Base-by-base conservation (phyloP, 1,140 invertebrate genomes). In the Musca vetustissima region DNA sequence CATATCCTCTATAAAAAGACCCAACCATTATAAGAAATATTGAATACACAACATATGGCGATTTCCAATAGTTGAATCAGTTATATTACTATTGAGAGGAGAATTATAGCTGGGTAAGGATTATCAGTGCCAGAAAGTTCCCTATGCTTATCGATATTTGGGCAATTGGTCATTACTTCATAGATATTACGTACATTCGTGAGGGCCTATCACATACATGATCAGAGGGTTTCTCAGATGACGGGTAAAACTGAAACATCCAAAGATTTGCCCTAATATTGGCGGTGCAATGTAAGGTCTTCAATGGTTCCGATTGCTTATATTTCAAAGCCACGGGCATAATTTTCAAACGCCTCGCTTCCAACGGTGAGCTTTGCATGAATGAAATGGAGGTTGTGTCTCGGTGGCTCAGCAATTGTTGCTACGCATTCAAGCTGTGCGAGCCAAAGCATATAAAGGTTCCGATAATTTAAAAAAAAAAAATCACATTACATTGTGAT, bases 301-400 rank as follows among this genome's bases (percentile, higher is more conserved):
- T 97, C 83, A 97, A 97, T 82, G 97, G 95, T 75, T 97, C 94
- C 0, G 93, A 96, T 77, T 93, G 93, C n/a, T 83, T 97, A 53
- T 93, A 97, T 81, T 96, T 95, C 79, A 94, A 95, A 76, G 93
- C 93, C 32, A 93, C 97, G 89, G 93, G 95, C 22, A 96, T 96
- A 83, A 93, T 92, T 83, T 93, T 94, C 75, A 93, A 92, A 83
- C 95, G 95, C 21, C 79, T 97, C 3, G 93, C 95, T 9, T 90
- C 93, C 6, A 92, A 86, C 17, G 96, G 95, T 0, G 93, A 97
- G 95, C 79, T 96, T 98, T 76, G 95, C n/a, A 98, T 76, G 95
- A 97, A 83, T 71, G 94, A 97, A 72, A 85, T 96, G 53, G 94
- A 96, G 84, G 92, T 94, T 6, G 76, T 94, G 0, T 93, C 91